These are phyloP conservation scores for Spea multiplicata DNA, from an alignment of 2,113 vertebrate genomes.

Conservation along the genomic window DNA sequence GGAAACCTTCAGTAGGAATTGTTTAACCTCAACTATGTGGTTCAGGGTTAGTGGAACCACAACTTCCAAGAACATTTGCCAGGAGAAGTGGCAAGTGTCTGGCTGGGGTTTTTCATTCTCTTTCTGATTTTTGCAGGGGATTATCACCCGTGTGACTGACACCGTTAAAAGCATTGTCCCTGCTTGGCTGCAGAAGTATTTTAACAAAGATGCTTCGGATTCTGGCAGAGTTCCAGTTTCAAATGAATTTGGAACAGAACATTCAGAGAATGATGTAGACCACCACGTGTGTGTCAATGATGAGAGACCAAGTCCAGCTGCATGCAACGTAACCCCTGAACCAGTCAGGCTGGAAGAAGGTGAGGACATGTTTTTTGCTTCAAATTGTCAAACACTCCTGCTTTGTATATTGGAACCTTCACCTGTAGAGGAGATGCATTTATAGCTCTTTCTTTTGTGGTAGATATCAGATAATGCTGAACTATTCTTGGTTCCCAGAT, in stretches of 20 bases:
- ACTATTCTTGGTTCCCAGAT: no score
- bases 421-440: no score
- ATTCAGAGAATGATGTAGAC: constrained; percentile 55
- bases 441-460: no score
- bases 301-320: constrained; percentile 63
- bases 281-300: constrained; percentile 66
- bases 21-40: no score
- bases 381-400: no score
- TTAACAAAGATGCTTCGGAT: constrained; percentile 78
- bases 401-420: no score
- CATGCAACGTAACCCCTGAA: constrained; percentile 78
- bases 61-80: no score
- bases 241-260: constrained; percentile 59
- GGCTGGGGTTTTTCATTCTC: no score
- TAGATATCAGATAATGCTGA: no score
- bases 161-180: constrained; percentile 96
- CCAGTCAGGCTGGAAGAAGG: constrained; percentile 80
- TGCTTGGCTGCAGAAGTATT: constrained; percentile 92
- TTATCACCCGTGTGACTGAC: constrained; percentile 91
- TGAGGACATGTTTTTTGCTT: constrained; percentile 42
- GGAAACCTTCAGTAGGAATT: no score
- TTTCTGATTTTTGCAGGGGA: constrained; percentile 68
- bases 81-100: no score
- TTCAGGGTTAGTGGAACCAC: no score
- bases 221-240: constrained; percentile 57